phyloP scores from a whole-genome alignment of 2,888 invertebrate species.

The Endotricha flammealis region DNA sequence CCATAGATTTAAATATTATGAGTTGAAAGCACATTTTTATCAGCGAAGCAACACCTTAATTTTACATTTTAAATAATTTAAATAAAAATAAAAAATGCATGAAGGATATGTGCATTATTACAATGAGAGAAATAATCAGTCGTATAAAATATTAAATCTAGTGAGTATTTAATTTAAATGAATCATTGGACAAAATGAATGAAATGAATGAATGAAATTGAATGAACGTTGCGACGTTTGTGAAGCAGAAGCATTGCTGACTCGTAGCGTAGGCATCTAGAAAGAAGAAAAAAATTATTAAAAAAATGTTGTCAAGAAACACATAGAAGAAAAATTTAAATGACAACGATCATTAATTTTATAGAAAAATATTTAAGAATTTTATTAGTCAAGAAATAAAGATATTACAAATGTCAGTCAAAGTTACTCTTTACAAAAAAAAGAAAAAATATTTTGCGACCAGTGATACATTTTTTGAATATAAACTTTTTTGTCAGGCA shows the following conservation, averaged over 20 bases:
- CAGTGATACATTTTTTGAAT: conserved; percentile 13
- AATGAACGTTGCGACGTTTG: conserved; percentile 32
- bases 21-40: conserved; percentile 18
- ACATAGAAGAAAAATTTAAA: too few species aligned
- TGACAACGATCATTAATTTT: too few species aligned
- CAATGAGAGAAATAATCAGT: conserved; percentile 52
- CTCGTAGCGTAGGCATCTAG: conserved; percentile 39
- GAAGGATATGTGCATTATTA: conserved; percentile 54
- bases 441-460: too few species aligned
- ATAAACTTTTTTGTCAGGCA: conserved; percentile 28
- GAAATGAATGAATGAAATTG: conserved; percentile 13
- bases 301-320: conserved; percentile 2
- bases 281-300: conserved; percentile 34
- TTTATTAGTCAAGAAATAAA: too few species aligned
- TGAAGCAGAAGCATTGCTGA: conserved; percentile 36
- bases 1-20: conserved; percentile 3
- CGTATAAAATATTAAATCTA: conserved; percentile 49
- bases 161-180: conserved; percentile 53
- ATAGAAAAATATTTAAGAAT: too few species aligned
- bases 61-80: conserved; percentile 41
- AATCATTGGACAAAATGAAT: conserved; percentile 8
- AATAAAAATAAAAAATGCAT: conserved; percentile 63
- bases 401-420: too few species aligned
- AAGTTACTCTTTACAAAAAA: too few species aligned
- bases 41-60: conserved; percentile 29